Percentiles rank a stretch among this genome's conserved stretches.
These are phyloP conservation scores for Zapus hudsonius DNA, from an alignment of 2,113 vertebrate species.

Conservation along the genomic window DNA sequence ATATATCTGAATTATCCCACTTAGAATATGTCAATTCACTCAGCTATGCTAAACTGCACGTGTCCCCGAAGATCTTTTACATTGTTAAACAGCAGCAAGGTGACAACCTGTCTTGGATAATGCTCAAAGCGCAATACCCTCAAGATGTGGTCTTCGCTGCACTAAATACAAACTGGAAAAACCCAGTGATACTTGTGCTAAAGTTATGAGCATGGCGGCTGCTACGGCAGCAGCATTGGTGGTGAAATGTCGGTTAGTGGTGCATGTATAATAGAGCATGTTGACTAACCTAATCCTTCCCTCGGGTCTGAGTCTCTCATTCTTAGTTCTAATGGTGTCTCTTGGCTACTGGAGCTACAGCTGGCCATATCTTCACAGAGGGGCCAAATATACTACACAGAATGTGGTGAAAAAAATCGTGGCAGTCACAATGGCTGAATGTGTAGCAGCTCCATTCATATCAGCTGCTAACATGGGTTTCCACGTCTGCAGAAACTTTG, in stretches of 20 bases:
- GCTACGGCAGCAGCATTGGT: slow-evolving; percentile 91
- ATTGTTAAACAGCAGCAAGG: slow-evolving; percentile 91
- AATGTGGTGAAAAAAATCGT: slow-evolving; percentile 89
- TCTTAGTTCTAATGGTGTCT: slow-evolving; percentile 90
- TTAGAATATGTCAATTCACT: slow-evolving; percentile 89
- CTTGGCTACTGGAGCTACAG: slow-evolving; percentile 90
- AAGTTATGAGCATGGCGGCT: slow-evolving; percentile 90
- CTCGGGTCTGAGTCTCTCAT: slow-evolving; percentile 92
- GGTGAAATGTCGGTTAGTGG: slow-evolving; percentile 88
- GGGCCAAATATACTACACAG: slow-evolving; percentile 91
- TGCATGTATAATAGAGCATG: slow-evolving; percentile 90
- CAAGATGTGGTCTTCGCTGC: slow-evolving; percentile 91
- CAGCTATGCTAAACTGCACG: slow-evolving; percentile 91
- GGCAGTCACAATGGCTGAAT: slow-evolving; percentile 89
- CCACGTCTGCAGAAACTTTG: slow-evolving; percentile 90
- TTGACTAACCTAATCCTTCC: slow-evolving; percentile 90
- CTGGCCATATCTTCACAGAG: slow-evolving; percentile 94
- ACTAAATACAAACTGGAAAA: slow-evolving; percentile 92
- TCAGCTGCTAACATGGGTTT: slow-evolving; percentile 90
- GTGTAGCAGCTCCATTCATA: slow-evolving; percentile 91
- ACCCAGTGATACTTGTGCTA: slow-evolving; percentile 89
- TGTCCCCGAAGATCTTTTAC: slow-evolving; percentile 91
- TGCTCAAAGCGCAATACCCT: slow-evolving; percentile 94
- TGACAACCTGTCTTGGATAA: slow-evolving; percentile 90
- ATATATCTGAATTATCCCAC: slow-evolving; percentile 93